phyloP scores from a whole-genome alignment of 2,888 invertebrate genomes.

The Eupithecia tripunctaria region DNA sequence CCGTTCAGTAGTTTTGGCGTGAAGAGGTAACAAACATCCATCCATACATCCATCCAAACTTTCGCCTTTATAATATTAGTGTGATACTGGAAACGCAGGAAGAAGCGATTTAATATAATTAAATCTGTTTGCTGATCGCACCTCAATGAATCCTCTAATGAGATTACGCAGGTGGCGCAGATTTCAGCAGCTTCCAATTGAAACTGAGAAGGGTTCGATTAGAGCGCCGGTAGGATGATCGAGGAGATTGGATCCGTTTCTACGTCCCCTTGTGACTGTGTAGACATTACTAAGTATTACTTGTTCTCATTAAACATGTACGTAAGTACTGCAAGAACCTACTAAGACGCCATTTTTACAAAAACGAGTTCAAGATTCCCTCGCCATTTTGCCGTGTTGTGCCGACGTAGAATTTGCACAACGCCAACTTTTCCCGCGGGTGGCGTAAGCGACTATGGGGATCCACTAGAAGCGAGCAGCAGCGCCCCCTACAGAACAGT shows the following conservation, averaged over 20 bases:
- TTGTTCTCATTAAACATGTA: not conserved
- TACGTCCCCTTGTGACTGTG: not conserved
- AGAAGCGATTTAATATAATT: constrained; percentile 15
- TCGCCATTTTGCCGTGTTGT: too few relatives aligned
- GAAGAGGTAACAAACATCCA: not conserved
- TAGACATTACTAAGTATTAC: not conserved
- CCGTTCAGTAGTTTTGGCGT: not conserved
- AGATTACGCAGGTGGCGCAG: constrained; percentile 16
- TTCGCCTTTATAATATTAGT: not conserved
- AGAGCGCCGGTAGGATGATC: not conserved
- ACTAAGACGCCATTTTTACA: too few relatives aligned
- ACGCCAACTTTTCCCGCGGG: too few relatives aligned
- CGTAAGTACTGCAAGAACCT: not conserved
- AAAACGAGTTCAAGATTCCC: too few relatives aligned
- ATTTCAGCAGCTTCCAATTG: not conserved
- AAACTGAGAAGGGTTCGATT: not conserved
- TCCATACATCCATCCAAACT: not conserved
- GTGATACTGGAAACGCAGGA: not conserved
- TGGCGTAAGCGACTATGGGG: too few relatives aligned
- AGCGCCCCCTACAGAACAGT: too few relatives aligned
- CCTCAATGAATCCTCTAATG: constrained; percentile 14
- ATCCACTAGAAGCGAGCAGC: too few relatives aligned
- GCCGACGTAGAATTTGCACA: too few relatives aligned
- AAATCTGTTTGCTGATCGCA: constrained; percentile 20
- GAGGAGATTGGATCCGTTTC: not conserved